A percentile compares a stretch with the other conserved stretches of the same genome.
Evolutionary conservation across 2,797 vertebrate genomes (phyloP).

Genomic region (Echiichthys vipera): DNA sequence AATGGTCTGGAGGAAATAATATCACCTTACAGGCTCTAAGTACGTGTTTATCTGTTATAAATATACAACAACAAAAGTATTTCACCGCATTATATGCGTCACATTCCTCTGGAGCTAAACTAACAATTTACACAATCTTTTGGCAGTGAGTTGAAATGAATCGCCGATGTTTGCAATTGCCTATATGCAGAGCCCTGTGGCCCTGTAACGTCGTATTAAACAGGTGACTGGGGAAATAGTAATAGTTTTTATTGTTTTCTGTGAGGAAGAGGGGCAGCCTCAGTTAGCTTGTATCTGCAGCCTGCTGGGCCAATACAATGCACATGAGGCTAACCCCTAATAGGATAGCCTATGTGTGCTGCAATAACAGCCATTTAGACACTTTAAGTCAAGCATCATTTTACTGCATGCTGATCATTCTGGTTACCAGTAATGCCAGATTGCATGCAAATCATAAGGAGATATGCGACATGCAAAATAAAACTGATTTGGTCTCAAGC

Average conservation of each 20-base stretch:
- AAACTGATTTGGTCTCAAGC: not conserved
- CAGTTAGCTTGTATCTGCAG: slow-evolving; percentile 47
- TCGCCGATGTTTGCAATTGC: slow-evolving; percentile 51
- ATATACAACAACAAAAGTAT: slow-evolving; percentile 78
- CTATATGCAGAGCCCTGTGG: slow-evolving; percentile 48
- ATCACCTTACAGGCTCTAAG: slow-evolving; percentile 76
- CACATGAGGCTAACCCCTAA: slow-evolving; percentile 25
- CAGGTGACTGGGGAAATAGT: slow-evolving; percentile 63
- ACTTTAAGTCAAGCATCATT: not conserved
- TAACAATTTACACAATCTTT: slow-evolving; percentile 75
- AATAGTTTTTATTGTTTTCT: slow-evolving; percentile 25
- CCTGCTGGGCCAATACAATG: slow-evolving; percentile 38
- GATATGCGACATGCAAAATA: not conserved
- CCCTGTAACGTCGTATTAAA: slow-evolving; percentile 69
- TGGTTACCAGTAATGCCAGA: not conserved
- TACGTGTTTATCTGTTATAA: slow-evolving; percentile 81
- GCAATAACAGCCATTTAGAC: slow-evolving; percentile 7
- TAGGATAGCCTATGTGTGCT: slow-evolving; percentile 4
- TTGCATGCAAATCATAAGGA: not conserved
- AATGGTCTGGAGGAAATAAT: slow-evolving; percentile 69
- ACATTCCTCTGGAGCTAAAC: slow-evolving; percentile 75
- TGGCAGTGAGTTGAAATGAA: slow-evolving; percentile 63
- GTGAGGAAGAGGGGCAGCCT: slow-evolving; percentile 7
- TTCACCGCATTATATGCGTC: slow-evolving; percentile 68
- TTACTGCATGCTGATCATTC: not conserved